These are phyloP conservation scores for Colossoma macropomum DNA, from an alignment of 2,113 vertebrate species.

Conservation along the genomic window DNA sequence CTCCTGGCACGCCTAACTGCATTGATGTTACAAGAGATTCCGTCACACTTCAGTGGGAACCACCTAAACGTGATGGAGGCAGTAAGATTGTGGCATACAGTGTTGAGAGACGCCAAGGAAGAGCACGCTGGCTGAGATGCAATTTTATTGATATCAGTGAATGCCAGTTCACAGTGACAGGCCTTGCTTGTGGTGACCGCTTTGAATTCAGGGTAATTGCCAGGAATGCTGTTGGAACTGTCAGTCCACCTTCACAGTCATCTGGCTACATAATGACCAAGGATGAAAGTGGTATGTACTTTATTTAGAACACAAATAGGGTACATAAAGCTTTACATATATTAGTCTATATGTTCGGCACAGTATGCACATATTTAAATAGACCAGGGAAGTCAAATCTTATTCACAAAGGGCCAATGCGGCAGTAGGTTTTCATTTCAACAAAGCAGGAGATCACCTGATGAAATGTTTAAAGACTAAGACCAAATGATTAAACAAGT, in stretches of 20 bases:
- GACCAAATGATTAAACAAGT: too few relatives aligned
- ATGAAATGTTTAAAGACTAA: too few relatives aligned
- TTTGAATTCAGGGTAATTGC: slow-evolving; percentile 96
- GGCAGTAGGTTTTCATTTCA: too few relatives aligned
- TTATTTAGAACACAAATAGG: neutral
- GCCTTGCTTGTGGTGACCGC: slow-evolving; percentile 91
- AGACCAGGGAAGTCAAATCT: too few relatives aligned
- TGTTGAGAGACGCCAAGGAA: slow-evolving; percentile 93
- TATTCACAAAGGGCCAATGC: too few relatives aligned
- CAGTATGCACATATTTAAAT: neutral
- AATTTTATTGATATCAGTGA: slow-evolving; percentile 95
- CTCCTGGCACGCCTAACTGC: slow-evolving; percentile 93
- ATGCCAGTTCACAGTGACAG: slow-evolving; percentile 92
- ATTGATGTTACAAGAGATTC: slow-evolving; percentile 97
- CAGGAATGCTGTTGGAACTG: slow-evolving; percentile 94
- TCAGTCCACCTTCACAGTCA: slow-evolving; percentile 96
- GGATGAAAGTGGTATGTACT: slow-evolving; percentile 91
- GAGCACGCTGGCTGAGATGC: slow-evolving; percentile 90
- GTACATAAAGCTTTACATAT: neutral
- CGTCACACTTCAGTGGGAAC: slow-evolving; percentile 92
- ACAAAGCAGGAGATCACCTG: too few relatives aligned
- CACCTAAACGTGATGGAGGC: slow-evolving; percentile 91
- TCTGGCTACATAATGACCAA: slow-evolving; percentile 96
- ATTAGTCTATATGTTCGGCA: slow-evolving; percentile 6
- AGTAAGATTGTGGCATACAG: slow-evolving; percentile 96